These are phyloP conservation scores for Enteromius radiatus DNA, from an alignment of 2,797 vertebrate species.

Conservation along the genomic window DNA sequence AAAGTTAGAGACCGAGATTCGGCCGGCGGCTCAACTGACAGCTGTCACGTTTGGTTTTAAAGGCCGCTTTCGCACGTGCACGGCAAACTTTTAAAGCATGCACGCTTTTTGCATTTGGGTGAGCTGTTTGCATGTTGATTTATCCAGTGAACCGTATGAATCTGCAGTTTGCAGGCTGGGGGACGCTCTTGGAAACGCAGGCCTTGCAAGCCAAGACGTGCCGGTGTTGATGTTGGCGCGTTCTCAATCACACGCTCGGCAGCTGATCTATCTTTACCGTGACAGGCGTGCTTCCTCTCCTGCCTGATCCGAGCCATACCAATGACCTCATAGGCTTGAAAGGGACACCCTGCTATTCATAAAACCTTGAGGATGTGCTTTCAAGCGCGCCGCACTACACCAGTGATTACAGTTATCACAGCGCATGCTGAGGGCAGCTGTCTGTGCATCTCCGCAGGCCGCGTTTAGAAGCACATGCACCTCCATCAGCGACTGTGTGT, in stretches of 20 bases:
- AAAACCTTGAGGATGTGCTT: background rate
- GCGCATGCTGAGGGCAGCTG: constrained; percentile 2
- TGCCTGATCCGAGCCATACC: constrained; percentile 37
- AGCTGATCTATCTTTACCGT: constrained; percentile 55
- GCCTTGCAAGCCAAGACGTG: constrained; percentile 64
- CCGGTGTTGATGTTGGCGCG: constrained; percentile 69
- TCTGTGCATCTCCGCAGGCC: constrained; percentile 17
- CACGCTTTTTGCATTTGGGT: background rate
- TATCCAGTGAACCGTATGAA: background rate
- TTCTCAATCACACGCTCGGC: constrained; percentile 64
- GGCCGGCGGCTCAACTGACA: constrained; percentile 30
- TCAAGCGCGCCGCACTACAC: background rate
- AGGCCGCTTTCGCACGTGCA: background rate
- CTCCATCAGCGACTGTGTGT: background rate
- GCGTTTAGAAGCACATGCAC: constrained; percentile 19
- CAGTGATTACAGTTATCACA: background rate
- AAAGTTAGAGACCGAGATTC: background rate
- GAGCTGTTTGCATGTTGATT: background rate
- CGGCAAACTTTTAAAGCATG: background rate
- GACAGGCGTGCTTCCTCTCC: constrained; percentile 44
- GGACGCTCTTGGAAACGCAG: constrained; percentile 7
- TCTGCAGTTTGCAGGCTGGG: background rate
- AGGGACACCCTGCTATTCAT: constrained; percentile 28
- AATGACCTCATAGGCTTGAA: constrained; percentile 32
- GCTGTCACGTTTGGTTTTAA: background rate